Base-by-base conservation (phyloP, 2,797 vertebrate species). In the Sebastes reedi region DNA sequence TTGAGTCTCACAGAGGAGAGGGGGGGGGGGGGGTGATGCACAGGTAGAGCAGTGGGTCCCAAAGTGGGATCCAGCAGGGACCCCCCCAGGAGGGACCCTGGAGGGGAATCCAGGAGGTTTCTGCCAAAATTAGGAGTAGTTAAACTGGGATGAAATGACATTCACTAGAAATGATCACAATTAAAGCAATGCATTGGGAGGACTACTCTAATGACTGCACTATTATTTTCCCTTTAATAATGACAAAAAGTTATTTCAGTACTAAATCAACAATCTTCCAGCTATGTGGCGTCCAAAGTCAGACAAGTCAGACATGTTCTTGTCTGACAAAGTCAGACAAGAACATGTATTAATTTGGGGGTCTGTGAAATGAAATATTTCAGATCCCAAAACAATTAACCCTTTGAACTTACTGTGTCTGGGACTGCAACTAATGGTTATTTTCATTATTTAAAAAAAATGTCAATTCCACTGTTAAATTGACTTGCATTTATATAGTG, bases 1-100 rank as follows among this genome's bases (percentile, higher is more conserved):
- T 84, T 75, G 77, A 79, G 72, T 60, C 54, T 75, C 60, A 24
- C 50, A 54, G 73, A 82, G 78, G 75, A 77, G 58, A 20, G 24
- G 34, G 67, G 39, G 65, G 61, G 14, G 67, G 27, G 6, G 24
- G 24, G 1, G 22, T 0, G n/a, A 50, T 76, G 79, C 39, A 64
- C 67, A 85, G 82, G 77, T 87, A 58, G 34, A 72, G 36, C 58
- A 67, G 58, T 4, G 4, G 56, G 13, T 88, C 61, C 61, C 67
- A 30, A 20, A 73, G 74, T 67, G 69, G 74, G 77, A 76, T 46
- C 13, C 24, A 18, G 46, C 24, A 18, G 46, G 55, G 69, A 70
- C 13, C 50, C 39, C 67, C 67, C 68, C 67, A 6, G 30, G 56
- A 56, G 82, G 79, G 52, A 72, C 66, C 81, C 70, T 64, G 46